Conservation (phyloP, 2,113 vertebrate species). For the Mobula hypostoma region DNA sequence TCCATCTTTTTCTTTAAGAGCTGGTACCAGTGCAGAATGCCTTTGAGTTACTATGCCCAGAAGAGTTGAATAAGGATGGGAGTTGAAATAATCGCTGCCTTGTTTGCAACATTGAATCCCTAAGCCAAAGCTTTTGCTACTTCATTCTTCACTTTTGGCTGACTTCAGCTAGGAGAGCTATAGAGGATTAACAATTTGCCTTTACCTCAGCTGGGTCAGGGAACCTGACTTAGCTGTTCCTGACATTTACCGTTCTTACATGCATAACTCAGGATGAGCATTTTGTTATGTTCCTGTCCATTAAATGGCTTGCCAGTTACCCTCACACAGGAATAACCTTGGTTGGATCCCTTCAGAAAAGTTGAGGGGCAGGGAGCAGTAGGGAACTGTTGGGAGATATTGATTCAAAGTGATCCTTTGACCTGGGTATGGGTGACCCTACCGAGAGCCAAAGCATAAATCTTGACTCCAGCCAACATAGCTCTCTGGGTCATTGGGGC, state of each 20-base stretch:
- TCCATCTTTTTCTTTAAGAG: neutral
- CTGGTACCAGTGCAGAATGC: neutral
- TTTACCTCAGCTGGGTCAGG: neutral
- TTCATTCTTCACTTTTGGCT: too few relatives aligned
- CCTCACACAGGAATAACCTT: neutral
- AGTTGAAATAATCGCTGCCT: slow-evolving; percentile 3
- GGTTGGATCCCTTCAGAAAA: neutral
- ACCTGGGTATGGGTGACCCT: too few relatives aligned
- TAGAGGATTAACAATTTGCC: neutral
- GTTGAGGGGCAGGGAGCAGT: too few relatives aligned
- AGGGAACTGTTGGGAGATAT: neutral
- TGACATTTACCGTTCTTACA: neutral
- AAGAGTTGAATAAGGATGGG: neutral
- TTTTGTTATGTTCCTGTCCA: neutral
- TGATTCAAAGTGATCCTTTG: neutral
- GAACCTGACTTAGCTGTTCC: neutral
- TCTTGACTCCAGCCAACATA: too few relatives aligned
- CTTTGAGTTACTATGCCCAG: neutral
- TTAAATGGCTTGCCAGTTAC: neutral
- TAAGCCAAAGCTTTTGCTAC: too few relatives aligned
- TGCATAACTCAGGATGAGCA: neutral
- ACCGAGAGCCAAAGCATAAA: too few relatives aligned
- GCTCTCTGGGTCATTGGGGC: too few relatives aligned
- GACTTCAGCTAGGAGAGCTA: too few relatives aligned
- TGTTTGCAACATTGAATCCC: neutral